Evolutionary conservation across 2,888 invertebrate species (phyloP).

Genomic region (Tetheella fluctuosa): DNA sequence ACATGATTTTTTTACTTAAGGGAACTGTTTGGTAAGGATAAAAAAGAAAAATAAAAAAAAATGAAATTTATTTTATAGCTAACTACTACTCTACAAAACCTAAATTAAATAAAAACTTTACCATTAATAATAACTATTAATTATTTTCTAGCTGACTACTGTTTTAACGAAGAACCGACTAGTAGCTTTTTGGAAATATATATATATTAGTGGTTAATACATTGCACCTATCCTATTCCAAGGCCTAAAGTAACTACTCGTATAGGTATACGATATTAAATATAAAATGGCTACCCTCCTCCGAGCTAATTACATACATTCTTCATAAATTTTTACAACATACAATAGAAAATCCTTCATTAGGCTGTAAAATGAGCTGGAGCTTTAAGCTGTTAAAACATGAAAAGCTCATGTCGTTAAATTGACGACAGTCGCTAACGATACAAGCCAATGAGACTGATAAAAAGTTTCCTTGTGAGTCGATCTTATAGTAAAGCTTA

Average conservation of each 20-base stretch:
- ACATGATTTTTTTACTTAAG: neutral
- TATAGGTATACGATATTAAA: neutral
- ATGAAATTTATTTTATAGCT: too few species aligned
- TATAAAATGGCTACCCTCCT: neutral
- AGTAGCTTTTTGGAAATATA: too few species aligned
- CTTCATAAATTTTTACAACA: neutral
- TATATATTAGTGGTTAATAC: too few species aligned
- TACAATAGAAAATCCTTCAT: constrained; percentile 1
- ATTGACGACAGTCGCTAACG: constrained; percentile 31
- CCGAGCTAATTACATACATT: neutral
- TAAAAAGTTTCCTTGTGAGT: constrained; percentile 19
- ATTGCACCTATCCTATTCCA: too few species aligned
- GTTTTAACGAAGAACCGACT: too few species aligned
- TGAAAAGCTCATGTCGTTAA: constrained; percentile 18
- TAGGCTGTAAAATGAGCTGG: neutral
- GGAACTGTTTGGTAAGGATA: too few species aligned
- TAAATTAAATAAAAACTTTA: too few species aligned
- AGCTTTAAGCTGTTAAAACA: constrained; percentile 13
- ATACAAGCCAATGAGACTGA: constrained; percentile 22
- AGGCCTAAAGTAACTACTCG: too few species aligned
- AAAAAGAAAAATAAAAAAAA: too few species aligned
- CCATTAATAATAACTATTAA: too few species aligned
- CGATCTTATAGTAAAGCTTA: constrained; percentile 1
- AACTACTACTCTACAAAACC: too few species aligned
- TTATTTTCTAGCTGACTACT: too few species aligned